These are phyloP conservation scores for Lordiphosa andalusiaca DNA, from an alignment of 2,888 invertebrate species.

Conservation along the genomic window DNA sequence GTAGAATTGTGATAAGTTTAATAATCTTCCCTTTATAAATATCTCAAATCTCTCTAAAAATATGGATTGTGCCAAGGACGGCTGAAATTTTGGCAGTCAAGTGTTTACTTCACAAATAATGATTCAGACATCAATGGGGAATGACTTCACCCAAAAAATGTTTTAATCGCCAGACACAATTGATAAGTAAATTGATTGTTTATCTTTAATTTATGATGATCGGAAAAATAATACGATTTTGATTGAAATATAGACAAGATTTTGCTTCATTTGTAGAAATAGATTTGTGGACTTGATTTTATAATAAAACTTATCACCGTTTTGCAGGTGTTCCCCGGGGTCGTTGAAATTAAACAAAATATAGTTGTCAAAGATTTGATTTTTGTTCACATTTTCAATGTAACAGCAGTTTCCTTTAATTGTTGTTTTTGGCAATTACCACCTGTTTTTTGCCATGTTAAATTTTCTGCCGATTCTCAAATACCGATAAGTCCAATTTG, in stretches of 20 bases:
- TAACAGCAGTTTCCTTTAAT: slow-evolving; percentile 1
- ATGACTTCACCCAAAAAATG: slow-evolving; percentile 10
- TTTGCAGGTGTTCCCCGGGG: not conserved
- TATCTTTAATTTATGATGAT: not conserved
- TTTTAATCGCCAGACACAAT: slow-evolving; percentile 8
- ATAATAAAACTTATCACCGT: slow-evolving; percentile 33
- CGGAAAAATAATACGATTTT: not conserved
- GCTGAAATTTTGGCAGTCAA: not conserved
- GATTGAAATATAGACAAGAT: not conserved
- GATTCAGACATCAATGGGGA: slow-evolving; percentile 5
- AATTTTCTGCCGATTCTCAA: slow-evolving; percentile 33
- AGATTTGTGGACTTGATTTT: not conserved
- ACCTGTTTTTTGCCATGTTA: slow-evolving; percentile 40
- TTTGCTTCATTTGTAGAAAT: not conserved
- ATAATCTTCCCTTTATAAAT: too few relatives aligned
- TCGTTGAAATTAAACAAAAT: slow-evolving; percentile 41
- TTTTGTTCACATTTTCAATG: not conserved
- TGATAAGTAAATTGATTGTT: slow-evolving; percentile 1
- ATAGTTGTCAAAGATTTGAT: slow-evolving; percentile 25
- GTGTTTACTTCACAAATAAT: not conserved
- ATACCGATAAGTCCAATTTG: slow-evolving; percentile 41
- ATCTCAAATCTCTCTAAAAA: too few relatives aligned
- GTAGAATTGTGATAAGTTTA: too few relatives aligned
- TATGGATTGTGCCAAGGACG: not conserved
- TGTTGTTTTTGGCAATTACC: slow-evolving; percentile 36